A percentile compares a stretch with the other conserved stretches of the same genome.
phyloP scores from a whole-genome alignment of 1,140 invertebrate genomes.

The Neodiprion virginianus region DNA sequence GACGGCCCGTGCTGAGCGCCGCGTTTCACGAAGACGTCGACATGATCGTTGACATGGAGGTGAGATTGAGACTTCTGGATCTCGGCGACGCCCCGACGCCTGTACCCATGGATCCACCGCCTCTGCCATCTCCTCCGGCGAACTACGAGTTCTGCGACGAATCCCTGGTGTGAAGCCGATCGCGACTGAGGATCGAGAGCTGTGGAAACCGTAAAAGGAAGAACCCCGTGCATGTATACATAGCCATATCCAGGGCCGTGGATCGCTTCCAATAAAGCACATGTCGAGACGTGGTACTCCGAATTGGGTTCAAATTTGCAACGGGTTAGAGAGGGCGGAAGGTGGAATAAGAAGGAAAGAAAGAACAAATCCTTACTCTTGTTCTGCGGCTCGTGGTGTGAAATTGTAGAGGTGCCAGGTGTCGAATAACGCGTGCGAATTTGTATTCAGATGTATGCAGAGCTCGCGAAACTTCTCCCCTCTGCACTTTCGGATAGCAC shows the following conservation, averaged over 20 bases:
- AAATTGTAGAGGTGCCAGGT: constrained; percentile 13
- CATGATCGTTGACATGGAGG: constrained; percentile 12
- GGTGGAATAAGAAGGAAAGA: no score
- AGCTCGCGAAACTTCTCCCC: constrained; percentile 9
- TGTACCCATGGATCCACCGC: not conserved
- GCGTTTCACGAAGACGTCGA: constrained; percentile 2
- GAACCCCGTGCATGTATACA: no score
- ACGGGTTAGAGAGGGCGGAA: not conserved
- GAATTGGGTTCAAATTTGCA: not conserved
- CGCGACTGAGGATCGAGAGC: not conserved
- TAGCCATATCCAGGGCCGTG: no score
- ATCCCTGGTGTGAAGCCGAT: not conserved
- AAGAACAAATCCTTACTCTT: not conserved
- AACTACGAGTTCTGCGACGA: constrained; percentile 9
- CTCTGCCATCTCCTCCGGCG: not conserved
- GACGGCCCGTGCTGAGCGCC: not conserved
- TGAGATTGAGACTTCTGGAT: not conserved
- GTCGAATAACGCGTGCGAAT: constrained; percentile 15
- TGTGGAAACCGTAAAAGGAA: no score
- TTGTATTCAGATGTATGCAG: constrained; percentile 18
- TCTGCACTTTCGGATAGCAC: no score
- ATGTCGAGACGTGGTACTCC: no score
- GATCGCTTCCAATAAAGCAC: no score
- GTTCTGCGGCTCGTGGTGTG: not conserved
- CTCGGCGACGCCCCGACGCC: not conserved